Evolutionary conservation across 92 coral and sea anemone species (phyloP).

Genomic region (Paragorgia papillata): DNA sequence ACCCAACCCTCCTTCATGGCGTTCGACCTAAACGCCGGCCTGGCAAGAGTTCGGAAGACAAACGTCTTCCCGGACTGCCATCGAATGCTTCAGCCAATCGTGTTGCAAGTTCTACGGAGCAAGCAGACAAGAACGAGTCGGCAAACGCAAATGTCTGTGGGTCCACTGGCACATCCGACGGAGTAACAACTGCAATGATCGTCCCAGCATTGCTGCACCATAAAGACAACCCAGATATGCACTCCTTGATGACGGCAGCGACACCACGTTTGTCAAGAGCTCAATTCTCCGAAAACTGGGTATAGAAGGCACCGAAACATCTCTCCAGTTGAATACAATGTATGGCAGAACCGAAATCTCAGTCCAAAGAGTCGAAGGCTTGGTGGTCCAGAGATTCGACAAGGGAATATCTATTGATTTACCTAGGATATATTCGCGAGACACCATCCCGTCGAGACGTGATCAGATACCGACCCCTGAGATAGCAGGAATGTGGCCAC

Average conservation of each 20-base stretch:
- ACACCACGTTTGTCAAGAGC: slow-evolving; percentile 7
- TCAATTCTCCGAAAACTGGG: slow-evolving; percentile 10
- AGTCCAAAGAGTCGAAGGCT: too few species aligned
- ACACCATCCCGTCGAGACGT: too few species aligned
- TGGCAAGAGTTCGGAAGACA: neutral
- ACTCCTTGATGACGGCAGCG: slow-evolving; percentile 18
- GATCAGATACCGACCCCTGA: neutral
- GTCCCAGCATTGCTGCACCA: slow-evolving; percentile 26
- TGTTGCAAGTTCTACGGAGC: neutral
- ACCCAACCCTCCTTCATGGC: slow-evolving; percentile 66
- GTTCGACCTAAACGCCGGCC: slow-evolving; percentile 20
- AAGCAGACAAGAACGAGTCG: neutral
- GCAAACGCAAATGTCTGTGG: neutral
- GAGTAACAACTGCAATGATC: slow-evolving; percentile 13
- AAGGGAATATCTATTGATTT: too few species aligned
- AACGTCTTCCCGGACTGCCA: neutral
- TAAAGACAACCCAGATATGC: slow-evolving; percentile 11
- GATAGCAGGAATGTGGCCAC: slow-evolving; percentile 16
- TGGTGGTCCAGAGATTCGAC: too few species aligned
- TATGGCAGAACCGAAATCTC: too few species aligned
- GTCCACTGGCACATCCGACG: neutral
- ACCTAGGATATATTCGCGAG: too few species aligned
- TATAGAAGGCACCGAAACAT: slow-evolving; percentile 1
- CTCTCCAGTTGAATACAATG: slow-evolving; percentile 29
- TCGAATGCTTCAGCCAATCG: neutral